Percentiles rank a stretch among this genome's conserved stretches.
phyloP scores from a whole-genome alignment of 2,888 invertebrate species.

The Agrotis puta region DNA sequence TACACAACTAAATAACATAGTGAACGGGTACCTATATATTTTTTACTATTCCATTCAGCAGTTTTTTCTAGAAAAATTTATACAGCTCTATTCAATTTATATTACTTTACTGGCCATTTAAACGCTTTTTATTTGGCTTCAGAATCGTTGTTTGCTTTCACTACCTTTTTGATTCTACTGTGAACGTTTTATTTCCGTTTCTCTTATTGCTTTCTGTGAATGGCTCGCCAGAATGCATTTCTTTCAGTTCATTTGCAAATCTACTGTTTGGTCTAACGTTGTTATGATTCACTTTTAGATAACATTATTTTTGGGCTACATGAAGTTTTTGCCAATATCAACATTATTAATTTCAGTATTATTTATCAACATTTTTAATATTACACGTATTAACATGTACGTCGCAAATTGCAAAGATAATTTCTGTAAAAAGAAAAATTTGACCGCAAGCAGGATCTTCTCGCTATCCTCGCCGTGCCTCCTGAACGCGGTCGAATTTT shows the following conservation, averaged over 20 bases:
- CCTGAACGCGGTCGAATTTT: no score
- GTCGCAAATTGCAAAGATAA: no score
- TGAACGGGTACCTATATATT: no score
- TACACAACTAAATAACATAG: no score
- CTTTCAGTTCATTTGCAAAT: constrained; percentile 23
- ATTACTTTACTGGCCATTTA: constrained; percentile 54
- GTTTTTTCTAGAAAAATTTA: constrained; percentile 56
- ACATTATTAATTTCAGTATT: no score
- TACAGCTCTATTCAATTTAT: constrained; percentile 56
- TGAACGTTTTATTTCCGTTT: constrained; percentile 54
- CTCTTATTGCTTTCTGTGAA: constrained; percentile 44
- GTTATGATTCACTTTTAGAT: constrained; percentile 1
- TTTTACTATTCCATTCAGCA: constrained; percentile 70
- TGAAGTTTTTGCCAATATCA: no score
- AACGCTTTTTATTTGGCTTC: constrained; percentile 60
- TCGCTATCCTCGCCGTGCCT: no score
- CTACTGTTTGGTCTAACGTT: background rate
- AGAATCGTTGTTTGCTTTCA: constrained; percentile 42
- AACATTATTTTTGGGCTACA: no score
- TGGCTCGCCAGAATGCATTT: constrained; percentile 33
- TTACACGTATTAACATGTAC: no score
- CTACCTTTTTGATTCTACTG: constrained; percentile 44
- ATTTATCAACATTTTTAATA: no score
- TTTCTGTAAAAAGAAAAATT: no score
- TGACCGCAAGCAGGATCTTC: no score